A percentile compares a stretch with the other conserved stretches of the same genome.
phyloP scores from a whole-genome alignment of 2,888 invertebrate genomes.

The Yponomeuta evonymella region DNA sequence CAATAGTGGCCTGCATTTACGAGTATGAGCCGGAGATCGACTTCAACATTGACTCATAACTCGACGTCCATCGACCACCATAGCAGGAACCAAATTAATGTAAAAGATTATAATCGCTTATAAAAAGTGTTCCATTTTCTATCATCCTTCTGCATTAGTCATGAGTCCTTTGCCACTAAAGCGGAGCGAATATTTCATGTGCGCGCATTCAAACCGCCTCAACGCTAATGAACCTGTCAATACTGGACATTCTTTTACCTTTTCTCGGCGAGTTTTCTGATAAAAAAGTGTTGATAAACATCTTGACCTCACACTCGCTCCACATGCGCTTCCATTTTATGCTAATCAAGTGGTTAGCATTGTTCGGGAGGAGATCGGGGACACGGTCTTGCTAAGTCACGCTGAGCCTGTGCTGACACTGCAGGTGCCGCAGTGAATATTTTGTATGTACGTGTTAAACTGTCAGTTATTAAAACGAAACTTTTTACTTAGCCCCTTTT shows the following conservation, averaged over 20 bases:
- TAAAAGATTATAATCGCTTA: neutral
- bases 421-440: no score
- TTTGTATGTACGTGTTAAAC: no score
- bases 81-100: neutral
- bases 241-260: slow-evolving; percentile 10
- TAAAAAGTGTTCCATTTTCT: neutral
- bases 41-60: neutral
- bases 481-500: no score
- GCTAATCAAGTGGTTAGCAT: slow-evolving; percentile 71
- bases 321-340: slow-evolving; percentile 58
- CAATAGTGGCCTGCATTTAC: neutral
- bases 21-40: neutral
- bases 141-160: neutral
- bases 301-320: slow-evolving; percentile 59
- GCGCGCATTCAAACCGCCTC: slow-evolving; percentile 4
- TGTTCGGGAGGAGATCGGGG: slow-evolving; percentile 47
- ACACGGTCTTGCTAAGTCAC: neutral
- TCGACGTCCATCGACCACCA: neutral
- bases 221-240: slow-evolving; percentile 14
- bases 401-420: no score
- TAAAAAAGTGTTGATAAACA: slow-evolving; percentile 24
- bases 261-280: slow-evolving; percentile 18
- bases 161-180: neutral
- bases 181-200: slow-evolving; percentile 10
- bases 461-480: no score